Evolutionary conservation across 2,888 invertebrate species (phyloP).

Genomic region (Augochlorella aurata): DNA sequence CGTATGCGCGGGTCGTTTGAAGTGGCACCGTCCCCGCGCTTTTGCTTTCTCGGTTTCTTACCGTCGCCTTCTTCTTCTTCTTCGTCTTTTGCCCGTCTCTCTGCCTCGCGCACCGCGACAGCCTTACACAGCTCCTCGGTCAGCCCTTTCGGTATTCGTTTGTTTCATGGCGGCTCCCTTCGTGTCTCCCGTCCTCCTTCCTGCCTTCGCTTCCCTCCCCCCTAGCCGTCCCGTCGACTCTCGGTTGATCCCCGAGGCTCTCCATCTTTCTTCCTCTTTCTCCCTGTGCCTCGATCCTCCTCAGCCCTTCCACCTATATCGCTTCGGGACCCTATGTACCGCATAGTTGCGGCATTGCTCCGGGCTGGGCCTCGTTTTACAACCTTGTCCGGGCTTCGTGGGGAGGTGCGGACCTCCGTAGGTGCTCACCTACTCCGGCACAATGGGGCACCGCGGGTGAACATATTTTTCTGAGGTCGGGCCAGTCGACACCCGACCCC

Average conservation of each 20-base stretch:
- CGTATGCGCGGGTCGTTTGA: conserved; percentile 80
- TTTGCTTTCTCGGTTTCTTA: conserved; percentile 71
- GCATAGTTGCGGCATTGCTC: conserved; percentile 75
- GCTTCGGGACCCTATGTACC: conserved; percentile 65
- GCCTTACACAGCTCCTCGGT: conserved; percentile 50
- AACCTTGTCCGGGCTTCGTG: conserved; percentile 58
- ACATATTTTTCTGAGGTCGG: background rate
- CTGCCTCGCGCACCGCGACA: conserved; percentile 56
- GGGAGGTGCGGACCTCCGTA: conserved; percentile 54
- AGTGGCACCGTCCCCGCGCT: conserved; percentile 73
- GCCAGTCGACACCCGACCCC: background rate
- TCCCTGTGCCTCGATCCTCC: background rate
- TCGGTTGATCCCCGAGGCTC: conserved; percentile 20
- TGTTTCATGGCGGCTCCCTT: conserved; percentile 77
- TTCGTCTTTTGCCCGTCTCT: conserved; percentile 36
- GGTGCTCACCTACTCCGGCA: conserved; percentile 44
- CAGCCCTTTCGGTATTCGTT: conserved; percentile 78
- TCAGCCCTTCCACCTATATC: conserved; percentile 46
- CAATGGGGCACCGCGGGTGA: background rate
- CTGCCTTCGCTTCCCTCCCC: conserved; percentile 16
- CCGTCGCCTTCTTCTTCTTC: conserved; percentile 59
- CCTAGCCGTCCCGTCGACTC: conserved; percentile 17
- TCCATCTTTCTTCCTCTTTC: background rate
- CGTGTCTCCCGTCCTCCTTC: conserved; percentile 59
- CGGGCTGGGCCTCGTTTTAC: conserved; percentile 67